Conservation (phyloP, 2,888 invertebrate species). For the Brachyopa scutellaris region DNA sequence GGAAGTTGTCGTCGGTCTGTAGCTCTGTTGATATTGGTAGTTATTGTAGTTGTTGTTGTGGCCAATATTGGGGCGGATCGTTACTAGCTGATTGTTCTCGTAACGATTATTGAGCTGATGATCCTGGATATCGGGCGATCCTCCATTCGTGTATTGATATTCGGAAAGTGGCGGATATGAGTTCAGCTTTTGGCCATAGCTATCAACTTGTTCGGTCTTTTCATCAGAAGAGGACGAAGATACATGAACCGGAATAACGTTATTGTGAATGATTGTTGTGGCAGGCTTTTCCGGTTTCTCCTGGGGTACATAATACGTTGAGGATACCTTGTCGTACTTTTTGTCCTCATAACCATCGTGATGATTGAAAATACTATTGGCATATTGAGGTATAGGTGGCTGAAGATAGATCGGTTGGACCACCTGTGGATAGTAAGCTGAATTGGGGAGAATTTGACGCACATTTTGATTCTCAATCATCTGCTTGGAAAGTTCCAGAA, state of each 20-base stretch:
- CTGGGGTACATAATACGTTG: slow-evolving; percentile 60
- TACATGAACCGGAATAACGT: slow-evolving; percentile 79
- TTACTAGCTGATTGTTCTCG: slow-evolving; percentile 58
- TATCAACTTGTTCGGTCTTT: slow-evolving; percentile 77
- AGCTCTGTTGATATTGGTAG: slow-evolving; percentile 17
- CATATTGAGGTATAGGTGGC: slow-evolving; percentile 50
- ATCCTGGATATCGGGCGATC: slow-evolving; percentile 34
- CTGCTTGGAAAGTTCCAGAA: slow-evolving; percentile 81
- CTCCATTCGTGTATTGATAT: slow-evolving; percentile 25
- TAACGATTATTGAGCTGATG: slow-evolving; percentile 41
- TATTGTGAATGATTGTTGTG: slow-evolving; percentile 80
- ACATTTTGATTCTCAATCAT: slow-evolving; percentile 80
- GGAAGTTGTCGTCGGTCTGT: slow-evolving; percentile 32
- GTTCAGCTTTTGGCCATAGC: slow-evolving; percentile 78
- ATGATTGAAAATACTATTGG: slow-evolving; percentile 53
- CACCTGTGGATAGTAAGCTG: slow-evolving; percentile 77
- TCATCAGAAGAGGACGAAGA: slow-evolving; percentile 76
- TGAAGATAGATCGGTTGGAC: slow-evolving; percentile 79
- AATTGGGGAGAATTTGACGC: slow-evolving; percentile 77
- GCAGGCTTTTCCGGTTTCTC: slow-evolving; percentile 73
- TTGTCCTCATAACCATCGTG: slow-evolving; percentile 69
- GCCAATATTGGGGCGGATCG: slow-evolving; percentile 41
- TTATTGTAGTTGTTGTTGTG: slow-evolving; percentile 42
- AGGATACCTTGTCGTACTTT: slow-evolving; percentile 64
- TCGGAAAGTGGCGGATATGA: slow-evolving; percentile 75